These are phyloP conservation scores for Phenganax stokvisi DNA, from an alignment of 92 coral and sea anemone genomes.

Conservation along the genomic window DNA sequence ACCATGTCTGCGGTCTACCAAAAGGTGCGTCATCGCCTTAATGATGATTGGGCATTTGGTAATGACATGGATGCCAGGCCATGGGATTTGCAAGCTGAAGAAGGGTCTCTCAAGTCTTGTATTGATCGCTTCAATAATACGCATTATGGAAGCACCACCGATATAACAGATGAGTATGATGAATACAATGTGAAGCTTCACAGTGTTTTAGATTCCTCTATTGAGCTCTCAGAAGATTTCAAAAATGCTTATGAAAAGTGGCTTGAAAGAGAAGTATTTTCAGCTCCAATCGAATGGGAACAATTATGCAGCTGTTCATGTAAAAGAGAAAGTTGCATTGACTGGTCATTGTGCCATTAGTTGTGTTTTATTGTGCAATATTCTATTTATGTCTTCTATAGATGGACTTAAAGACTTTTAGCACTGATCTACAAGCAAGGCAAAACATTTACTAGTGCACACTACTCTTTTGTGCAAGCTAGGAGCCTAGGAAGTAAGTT, in stretches of 20 bases:
- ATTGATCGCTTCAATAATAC: slow-evolving; percentile 90
- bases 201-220: slow-evolving; percentile 75
- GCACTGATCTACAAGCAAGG: no score
- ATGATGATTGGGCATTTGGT: slow-evolving; percentile 99
- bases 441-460: no score
- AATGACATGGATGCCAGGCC: slow-evolving; percentile 98
- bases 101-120: slow-evolving; percentile 79
- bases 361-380: neutral
- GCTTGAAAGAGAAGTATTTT: slow-evolving; percentile 97
- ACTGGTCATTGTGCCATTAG: slow-evolving; percentile 36
- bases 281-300: slow-evolving; percentile 94
- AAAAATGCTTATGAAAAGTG: slow-evolving; percentile 89
- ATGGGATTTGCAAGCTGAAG: slow-evolving; percentile 99
- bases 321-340: neutral
- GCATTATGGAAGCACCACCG: slow-evolving; percentile 59
- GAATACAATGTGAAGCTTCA: slow-evolving; percentile 71
- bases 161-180: slow-evolving; percentile 55
- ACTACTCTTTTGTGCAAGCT: no score
- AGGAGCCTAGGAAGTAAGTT: no score
- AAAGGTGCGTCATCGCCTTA: slow-evolving; percentile 90
- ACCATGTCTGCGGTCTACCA: slow-evolving; percentile 97
- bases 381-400: neutral
- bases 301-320: slow-evolving; percentile 75
- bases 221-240: slow-evolving; percentile 84
- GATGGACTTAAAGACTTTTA: no score